Base-by-base conservation (phyloP, 2,113 vertebrate genomes). In the Ctenodactylus gundi region DNA sequence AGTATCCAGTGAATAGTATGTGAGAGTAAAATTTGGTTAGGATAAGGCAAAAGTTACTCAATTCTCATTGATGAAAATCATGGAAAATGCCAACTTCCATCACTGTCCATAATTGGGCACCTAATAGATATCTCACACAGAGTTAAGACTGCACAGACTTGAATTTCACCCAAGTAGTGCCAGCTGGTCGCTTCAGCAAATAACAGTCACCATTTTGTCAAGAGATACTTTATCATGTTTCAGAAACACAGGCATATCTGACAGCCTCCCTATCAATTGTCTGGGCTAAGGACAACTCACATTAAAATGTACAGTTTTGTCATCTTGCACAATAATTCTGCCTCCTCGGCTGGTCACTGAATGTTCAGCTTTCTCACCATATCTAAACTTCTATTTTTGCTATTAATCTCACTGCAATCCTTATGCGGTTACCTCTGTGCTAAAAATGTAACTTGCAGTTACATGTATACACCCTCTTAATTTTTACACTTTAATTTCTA, bases 111-210 rank as follows among this genome's bases (percentile, higher is more conserved):
- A 94, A 92, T 58, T 92, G 92, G 87, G 55, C 46, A 92, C 55
- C 81, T 85, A 91, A 82, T 87, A 84, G 75, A 84, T 81, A 91
- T 70, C 82, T 93, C 81, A 96, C 62, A 85, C 46, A 92, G 60
- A 88, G 60, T 44, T 85, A 85, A 92, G 51, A 90, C 95, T 11
- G 36, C 31, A 75, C 25, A 90, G 51, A 70, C 67, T 68, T 96
- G 92, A 85, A 88, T 94, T 88, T 95, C 60, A 70, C 29, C 85
- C 94, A 96, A 93, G 18, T 62, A 29, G n/a, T 81, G 23, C 81
- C 82, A 96, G 82, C 90, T 97, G 81, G 72, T 67, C 92, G 41
- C 27, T 83, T 90, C 58, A 95, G 31, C 58, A 96, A 93, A 78
- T 89, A 91, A 58, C 18, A 58, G 44, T 73, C 49, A 87, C 85